Base-by-base conservation (phyloP, 2,888 invertebrate species). In the Caenorhabditis drosophilae region DNA sequence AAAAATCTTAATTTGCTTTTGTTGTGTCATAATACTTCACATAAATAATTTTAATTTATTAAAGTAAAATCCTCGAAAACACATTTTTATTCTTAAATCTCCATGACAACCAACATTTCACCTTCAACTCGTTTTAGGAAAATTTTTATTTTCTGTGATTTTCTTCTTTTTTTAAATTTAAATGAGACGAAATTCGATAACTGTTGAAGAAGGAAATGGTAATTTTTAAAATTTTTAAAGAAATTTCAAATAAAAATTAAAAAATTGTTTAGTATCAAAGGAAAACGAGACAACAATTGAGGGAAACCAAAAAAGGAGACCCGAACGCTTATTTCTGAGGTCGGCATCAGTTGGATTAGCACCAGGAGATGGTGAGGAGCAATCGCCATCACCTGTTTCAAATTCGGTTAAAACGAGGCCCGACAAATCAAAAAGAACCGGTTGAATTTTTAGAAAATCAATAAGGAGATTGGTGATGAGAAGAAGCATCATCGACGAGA, bases 401-500 rank as follows among this genome's bases (percentile, higher is more conserved):
- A 9, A 31, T 31, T 9, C 31, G 31, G 31, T 31, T n/a, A n/a
- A n/a, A n/a, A n/a, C n/a, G n/a, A n/a, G 12, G 31, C 12, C 12
- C 12, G 12, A 31, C 31, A 31, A 31, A 9, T 31, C 12, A 31
- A 31, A 31, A 31, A 31, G 31, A 31, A 31, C 6, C 12, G 12
- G 12, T 9, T 31, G 31, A 6, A 6, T 11, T 40, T 15, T 12
- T 15, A 42, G 23, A 42, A 42, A 23, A 63, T 46, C 20, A 66
- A 66, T 23, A n/a, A n/a, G n/a, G n/a, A n/a, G n/a, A n/a, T n/a
- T n/a, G n/a, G n/a, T n/a, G n/a, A n/a, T n/a, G n/a, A n/a, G n/a
- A n/a, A n/a, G n/a, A n/a, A n/a, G n/a, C 59, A 59, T 42, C 57
- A 67, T 40, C 44, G 75, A 42, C 35, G 72, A 26, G 75, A 75